Evolutionary conservation across 30 jellyfish, hydroid and myxozoan species (phyloP).

Genomic region (Turritopsis dohrnii): DNA sequence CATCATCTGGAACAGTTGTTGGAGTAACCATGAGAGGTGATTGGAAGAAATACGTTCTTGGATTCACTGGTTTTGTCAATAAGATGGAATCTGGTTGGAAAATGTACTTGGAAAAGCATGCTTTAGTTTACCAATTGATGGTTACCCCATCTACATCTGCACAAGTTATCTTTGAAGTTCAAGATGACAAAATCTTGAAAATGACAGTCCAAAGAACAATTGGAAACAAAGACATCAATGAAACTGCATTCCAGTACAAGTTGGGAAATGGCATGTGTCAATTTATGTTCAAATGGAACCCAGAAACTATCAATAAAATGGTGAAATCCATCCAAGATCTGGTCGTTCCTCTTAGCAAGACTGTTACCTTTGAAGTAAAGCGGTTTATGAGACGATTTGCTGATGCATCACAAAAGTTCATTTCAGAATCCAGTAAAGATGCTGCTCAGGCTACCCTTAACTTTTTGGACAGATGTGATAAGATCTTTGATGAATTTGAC

Average conservation of each 20-base stretch:
- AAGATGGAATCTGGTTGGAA: constrained; percentile 50
- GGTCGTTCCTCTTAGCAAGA: constrained; percentile 10
- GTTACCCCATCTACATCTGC: constrained; percentile 57
- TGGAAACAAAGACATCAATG: constrained; percentile 42
- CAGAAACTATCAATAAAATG: constrained; percentile 44
- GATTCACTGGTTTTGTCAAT: constrained; percentile 53
- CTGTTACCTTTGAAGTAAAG: neutral
- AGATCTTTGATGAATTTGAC: constrained; percentile 49
- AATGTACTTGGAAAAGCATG: constrained; percentile 29
- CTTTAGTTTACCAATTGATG: constrained; percentile 58
- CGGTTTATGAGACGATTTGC: neutral
- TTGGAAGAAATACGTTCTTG: constrained; percentile 39
- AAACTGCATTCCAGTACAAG: constrained; percentile 56
- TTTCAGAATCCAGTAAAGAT: constrained; percentile 1
- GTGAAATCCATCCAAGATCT: constrained; percentile 27
- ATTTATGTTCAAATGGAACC: constrained; percentile 74
- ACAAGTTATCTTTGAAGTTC: constrained; percentile 53
- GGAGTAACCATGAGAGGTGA: constrained; percentile 73
- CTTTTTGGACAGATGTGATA: constrained; percentile 40
- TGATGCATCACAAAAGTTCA: constrained; percentile 1
- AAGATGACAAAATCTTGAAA: constrained; percentile 60
- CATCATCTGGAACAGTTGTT: constrained; percentile 35
- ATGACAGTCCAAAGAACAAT: constrained; percentile 50
- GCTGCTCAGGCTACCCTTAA: constrained; percentile 18
- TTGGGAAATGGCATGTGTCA: constrained; percentile 56